These are phyloP conservation scores for Pseudococcus longispinus DNA, from an alignment of 2,888 invertebrate species.

Conservation along the genomic window DNA sequence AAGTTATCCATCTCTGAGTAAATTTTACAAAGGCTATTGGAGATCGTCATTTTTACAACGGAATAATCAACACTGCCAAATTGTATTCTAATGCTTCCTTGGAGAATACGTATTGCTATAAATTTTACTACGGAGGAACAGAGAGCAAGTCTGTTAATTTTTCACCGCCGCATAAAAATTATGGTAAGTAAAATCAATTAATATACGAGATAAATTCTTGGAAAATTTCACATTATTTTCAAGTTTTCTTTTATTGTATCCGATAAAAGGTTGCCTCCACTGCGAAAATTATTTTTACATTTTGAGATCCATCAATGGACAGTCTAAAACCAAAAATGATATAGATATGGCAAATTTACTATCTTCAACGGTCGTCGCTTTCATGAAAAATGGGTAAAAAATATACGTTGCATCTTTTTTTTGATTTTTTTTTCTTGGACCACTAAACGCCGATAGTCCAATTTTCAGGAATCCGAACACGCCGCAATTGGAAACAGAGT, in stretches of 20 bases:
- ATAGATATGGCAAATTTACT: not conserved
- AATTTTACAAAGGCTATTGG: not conserved
- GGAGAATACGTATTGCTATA: not conserved
- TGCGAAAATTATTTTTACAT: not conserved
- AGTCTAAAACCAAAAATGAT: not conserved
- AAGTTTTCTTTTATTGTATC: not conserved
- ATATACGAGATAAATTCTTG: not conserved
- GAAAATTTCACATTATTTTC: not conserved
- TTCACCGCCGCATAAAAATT: not conserved
- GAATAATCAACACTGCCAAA: not conserved
- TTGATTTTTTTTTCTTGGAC: too few relatives aligned
- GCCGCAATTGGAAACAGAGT: not conserved
- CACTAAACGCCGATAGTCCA: too few relatives aligned
- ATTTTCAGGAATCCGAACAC: not conserved
- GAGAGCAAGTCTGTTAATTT: not conserved
- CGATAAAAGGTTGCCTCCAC: not conserved
- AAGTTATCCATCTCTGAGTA: too few relatives aligned
- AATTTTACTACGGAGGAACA: not conserved
- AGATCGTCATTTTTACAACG: not conserved
- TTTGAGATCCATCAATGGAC: not conserved
- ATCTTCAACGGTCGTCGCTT: not conserved
- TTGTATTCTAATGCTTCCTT: not conserved
- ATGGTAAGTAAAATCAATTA: not conserved
- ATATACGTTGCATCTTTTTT: not conserved
- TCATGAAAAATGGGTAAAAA: not conserved